These are phyloP conservation scores for Ammodramus savannarum DNA, from an alignment of 2,113 vertebrate species.

Conservation along the genomic window DNA sequence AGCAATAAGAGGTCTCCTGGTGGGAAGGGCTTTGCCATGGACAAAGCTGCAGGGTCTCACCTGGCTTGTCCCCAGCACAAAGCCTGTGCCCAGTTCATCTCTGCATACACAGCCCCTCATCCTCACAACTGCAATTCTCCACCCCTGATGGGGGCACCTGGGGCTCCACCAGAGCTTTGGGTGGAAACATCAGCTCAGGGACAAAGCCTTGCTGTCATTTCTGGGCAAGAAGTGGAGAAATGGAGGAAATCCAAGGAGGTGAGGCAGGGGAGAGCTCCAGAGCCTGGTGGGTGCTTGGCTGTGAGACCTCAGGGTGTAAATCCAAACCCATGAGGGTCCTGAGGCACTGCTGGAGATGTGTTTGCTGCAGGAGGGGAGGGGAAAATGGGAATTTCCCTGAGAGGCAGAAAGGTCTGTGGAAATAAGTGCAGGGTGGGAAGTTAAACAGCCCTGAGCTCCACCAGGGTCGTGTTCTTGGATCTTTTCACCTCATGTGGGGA, in stretches of 20 bases:
- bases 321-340: background rate
- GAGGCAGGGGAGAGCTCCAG: background rate
- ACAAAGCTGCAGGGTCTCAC: background rate
- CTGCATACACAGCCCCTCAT: background rate
- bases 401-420: background rate
- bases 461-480: rapidly evolving
- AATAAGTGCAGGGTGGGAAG: background rate
- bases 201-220: background rate
- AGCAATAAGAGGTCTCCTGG: background rate
- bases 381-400: background rate
- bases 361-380: background rate
- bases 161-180: background rate
- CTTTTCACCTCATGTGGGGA: background rate
- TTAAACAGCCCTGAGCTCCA: background rate
- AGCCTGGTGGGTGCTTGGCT: background rate
- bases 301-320: background rate
- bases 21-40: background rate
- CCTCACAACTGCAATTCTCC: background rate
- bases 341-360: background rate
- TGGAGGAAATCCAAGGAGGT: background rate
- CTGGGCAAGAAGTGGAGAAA: background rate
- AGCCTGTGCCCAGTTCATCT: background rate
- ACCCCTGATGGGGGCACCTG: rapidly evolving
- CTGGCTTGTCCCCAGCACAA: rapidly evolving
- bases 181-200: background rate